Base-by-base conservation (phyloP, 2,797 vertebrate genomes). In the Sciurus vulgaris region DNA sequence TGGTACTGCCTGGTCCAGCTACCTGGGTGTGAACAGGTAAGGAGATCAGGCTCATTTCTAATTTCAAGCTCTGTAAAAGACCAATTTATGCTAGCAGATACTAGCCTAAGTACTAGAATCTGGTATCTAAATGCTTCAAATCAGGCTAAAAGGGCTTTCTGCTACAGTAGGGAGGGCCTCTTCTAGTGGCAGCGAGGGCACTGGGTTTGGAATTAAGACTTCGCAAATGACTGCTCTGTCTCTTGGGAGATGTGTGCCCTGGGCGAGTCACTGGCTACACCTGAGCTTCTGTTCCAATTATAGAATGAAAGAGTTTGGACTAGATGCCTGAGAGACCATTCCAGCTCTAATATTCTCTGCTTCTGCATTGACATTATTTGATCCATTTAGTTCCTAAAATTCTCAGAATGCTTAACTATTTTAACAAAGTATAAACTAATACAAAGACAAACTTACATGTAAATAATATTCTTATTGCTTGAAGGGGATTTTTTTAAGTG, bases 1-100 rank as follows among this genome's bases (percentile, higher is more conserved):
- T 14, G 63, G 61, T 18, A 28, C 5, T 49, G 7, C 73, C 89
- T 51, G 63, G 82, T n/a, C 74, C 94, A 96, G 61, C 92, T 95
- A 77, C 93, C 63, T 86, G 96, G 17, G 54, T 44, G 86, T 51
- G 56, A 73, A 30, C 54, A 56, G 28, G 28, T 17, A 24, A 44
- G 12, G 1, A 7, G 9, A 10, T 47, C 9, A 67, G 18, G 12
- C 15, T 86, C 26, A 26, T 44, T 17, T 86, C 79, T 78, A 56
- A 78, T 38, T 84, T 81, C 67, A 93, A 61, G 26, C 44, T 74
- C 12, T 77, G 3, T 44, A 49, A 87, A 51, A 63, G 4, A 44
- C 26, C 59, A 26, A 1, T 86, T 70, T 41, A 82, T 54, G 33
- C 17, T 56, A 78, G 28, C n/a, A 61, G 38, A 7, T 33, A 51